Conservation (phyloP, 2,797 vertebrate genomes). For the Anabas testudineus region DNA sequence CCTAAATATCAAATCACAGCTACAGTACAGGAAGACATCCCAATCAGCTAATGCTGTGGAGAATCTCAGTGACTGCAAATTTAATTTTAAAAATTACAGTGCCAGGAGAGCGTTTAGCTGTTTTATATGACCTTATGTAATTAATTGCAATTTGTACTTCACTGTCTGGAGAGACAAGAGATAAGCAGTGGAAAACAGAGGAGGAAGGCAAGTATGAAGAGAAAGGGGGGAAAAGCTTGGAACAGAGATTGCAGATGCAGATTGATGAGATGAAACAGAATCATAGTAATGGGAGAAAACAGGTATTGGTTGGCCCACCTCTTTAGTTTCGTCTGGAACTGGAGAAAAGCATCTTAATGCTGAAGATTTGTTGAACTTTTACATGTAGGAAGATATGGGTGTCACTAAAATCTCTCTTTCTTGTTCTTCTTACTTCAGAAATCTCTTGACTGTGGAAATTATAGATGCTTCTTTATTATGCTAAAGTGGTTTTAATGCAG, state of each 20-base stretch:
- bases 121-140: constrained; percentile 32
- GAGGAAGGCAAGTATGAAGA: background rate
- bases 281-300: background rate
- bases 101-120: constrained; percentile 29
- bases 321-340: background rate
- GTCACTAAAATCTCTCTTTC: background rate
- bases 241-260: background rate
- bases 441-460: background rate
- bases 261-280: constrained; percentile 4
- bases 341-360: no score
- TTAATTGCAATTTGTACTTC: constrained; percentile 28
- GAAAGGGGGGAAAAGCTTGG: background rate
- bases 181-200: background rate
- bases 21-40: background rate
- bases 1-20: constrained; percentile 25
- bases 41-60: constrained; percentile 3
- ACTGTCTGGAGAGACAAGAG: background rate
- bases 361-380: background rate
- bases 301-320: background rate
- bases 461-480: background rate
- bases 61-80: constrained; percentile 22
- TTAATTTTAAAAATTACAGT: background rate
- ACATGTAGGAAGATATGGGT: background rate
- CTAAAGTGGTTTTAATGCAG: background rate
- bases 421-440: background rate